These are phyloP conservation scores for Anguilla marmorata DNA, from an alignment of 2,797 vertebrate genomes.

Conservation along the genomic window DNA sequence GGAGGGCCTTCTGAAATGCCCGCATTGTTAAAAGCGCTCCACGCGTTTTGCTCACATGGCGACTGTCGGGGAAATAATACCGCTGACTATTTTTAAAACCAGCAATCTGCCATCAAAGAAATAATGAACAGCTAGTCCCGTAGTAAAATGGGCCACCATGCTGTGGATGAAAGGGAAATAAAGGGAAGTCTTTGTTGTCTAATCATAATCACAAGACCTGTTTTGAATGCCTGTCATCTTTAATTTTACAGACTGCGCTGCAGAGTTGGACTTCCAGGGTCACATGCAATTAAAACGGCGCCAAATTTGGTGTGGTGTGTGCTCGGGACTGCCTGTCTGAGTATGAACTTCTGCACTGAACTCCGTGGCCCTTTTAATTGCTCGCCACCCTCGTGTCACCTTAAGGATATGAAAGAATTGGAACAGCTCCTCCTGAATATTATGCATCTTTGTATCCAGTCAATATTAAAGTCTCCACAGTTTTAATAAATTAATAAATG, in stretches of 20 bases:
- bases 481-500: background rate
- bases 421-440: background rate
- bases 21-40: conserved; percentile 49
- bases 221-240: conserved; percentile 86
- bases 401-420: conserved; percentile 74
- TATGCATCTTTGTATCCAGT: background rate
- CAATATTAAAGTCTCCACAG: background rate
- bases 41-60: conserved; percentile 51
- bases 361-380: conserved; percentile 84
- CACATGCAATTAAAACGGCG: conserved; percentile 88
- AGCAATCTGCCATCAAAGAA: conserved; percentile 91
- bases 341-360: conserved; percentile 84
- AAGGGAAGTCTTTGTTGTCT: conserved; percentile 83
- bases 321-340: conserved; percentile 83
- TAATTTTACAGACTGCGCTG: conserved; percentile 85
- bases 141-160: conserved; percentile 85
- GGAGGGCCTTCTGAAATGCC: conserved; percentile 45
- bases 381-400: conserved; percentile 81
- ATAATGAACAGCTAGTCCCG: conserved; percentile 88
- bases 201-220: conserved; percentile 86
- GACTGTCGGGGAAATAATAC: conserved; percentile 52
- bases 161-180: conserved; percentile 81
- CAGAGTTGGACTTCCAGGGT: conserved; percentile 79
- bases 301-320: conserved; percentile 83
- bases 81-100: conserved; percentile 77